Evolutionary conservation across 2,888 invertebrate species (phyloP), one percentile per base, ranked within the genome.

Genomic region (Parnassius glacialis): DNA sequence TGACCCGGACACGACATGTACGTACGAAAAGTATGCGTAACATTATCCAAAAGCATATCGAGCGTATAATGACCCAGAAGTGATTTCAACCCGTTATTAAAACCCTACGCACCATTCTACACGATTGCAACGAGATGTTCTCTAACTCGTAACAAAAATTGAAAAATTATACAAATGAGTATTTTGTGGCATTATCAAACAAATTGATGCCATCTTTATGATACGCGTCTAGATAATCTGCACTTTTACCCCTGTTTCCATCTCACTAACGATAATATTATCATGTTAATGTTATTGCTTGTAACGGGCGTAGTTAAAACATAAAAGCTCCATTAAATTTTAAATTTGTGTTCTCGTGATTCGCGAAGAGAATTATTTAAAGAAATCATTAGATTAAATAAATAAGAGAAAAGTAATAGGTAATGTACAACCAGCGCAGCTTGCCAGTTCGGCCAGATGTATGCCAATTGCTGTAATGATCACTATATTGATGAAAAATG

Each of bases 221-320:
- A 71, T 73, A 71, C 72, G 71, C 64, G 71, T 74, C 73, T 68
- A 68, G 70, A 79, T 83, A 78, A 83, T 86, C 77, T 79, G 76
- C 74, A 85, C 80, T 87, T 89, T 89, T 87, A 81, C 73, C 80
- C 82, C 76, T 81, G 80, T 89, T 90, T 88, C 85, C 73, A 79
- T 80, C 72, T 71, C 74, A 76, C 76, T 72, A 67, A 76, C 74
- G 74, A 81, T 90, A 80, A 84, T 83, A 90, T 90, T 90, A 76
- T 72, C 90, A 90, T 90, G 83, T 65, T 79, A 84, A 87, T 79
- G 78, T 70, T 66, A 66, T 64, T 68, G 70, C 63, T 66, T 75
- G 74, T 76, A 76, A 77, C 68, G 74, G 75, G 65, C 70, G 71
- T 68, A 65, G 64, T 70, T 72, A 67, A 71, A 73, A 50, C 71